Conservation (phyloP, 2,113 vertebrate species). For the Felis chaus region DNA sequence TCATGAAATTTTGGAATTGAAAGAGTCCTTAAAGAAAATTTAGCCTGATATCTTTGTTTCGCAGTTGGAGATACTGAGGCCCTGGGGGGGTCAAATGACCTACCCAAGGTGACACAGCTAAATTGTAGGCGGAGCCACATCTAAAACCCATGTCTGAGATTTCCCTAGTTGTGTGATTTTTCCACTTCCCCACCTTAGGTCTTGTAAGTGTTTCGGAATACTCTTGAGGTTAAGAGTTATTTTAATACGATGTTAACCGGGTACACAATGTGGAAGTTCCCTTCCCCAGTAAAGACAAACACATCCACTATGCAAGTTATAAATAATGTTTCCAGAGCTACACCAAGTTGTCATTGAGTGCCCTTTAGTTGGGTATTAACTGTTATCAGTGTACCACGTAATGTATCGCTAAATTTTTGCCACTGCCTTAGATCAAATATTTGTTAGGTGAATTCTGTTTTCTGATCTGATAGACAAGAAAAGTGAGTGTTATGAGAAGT, state of each 20-base stretch:
- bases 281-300: background rate
- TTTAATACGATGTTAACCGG: slow-evolving; percentile 48
- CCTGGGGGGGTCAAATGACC: background rate
- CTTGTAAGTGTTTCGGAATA: background rate
- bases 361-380: background rate
- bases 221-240: slow-evolving; percentile 12
- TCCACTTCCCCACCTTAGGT: background rate
- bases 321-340: background rate
- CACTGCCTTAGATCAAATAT: slow-evolving; percentile 2
- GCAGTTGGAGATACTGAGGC: background rate
- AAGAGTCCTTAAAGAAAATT: background rate
- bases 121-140: background rate
- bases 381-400: background rate
- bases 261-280: background rate
- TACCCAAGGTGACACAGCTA: slow-evolving; percentile 54
- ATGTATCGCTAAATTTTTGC: background rate
- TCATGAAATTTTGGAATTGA: background rate
- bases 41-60: slow-evolving; percentile 14
- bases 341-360: background rate
- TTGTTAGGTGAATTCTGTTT: slow-evolving; percentile 46
- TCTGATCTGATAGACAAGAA: slow-evolving; percentile 33
- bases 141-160: background rate
- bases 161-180: background rate
- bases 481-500: background rate
- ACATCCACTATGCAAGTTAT: background rate